phyloP scores from a whole-genome alignment of 2,797 vertebrate species.

The Sebastes oblongus region DNA sequence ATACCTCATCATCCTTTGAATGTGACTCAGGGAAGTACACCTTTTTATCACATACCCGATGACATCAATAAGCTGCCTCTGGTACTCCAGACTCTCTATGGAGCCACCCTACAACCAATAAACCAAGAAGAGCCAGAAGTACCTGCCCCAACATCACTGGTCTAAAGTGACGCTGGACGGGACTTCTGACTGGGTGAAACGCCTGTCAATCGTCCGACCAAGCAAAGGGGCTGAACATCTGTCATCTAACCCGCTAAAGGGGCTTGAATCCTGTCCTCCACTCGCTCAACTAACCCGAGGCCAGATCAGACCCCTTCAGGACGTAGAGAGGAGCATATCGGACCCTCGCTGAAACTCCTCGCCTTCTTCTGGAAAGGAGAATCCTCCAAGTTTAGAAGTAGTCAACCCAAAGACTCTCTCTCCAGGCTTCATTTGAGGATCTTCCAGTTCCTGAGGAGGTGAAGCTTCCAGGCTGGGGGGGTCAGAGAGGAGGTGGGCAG shows the following conservation, averaged over 20 bases:
- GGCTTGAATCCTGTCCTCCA: background rate
- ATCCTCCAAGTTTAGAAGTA: slow-evolving; percentile 33
- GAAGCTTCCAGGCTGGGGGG: slow-evolving; percentile 68
- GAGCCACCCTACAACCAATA: slow-evolving; percentile 21
- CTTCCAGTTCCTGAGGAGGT: slow-evolving; percentile 86
- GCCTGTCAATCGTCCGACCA: slow-evolving; percentile 9
- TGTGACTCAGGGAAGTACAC: background rate
- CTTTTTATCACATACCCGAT: background rate
- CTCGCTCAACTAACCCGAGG: slow-evolving; percentile 10
- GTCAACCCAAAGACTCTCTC: background rate
- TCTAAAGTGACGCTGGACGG: slow-evolving; percentile 8
- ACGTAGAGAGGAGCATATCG: background rate
- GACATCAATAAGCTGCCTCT: slow-evolving; percentile 33
- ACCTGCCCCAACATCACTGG: background rate
- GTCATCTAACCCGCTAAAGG: background rate
- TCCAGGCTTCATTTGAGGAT: slow-evolving; percentile 78
- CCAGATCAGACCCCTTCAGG: slow-evolving; percentile 5
- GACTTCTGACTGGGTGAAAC: slow-evolving; percentile 8
- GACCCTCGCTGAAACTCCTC: background rate
- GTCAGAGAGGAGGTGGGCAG: slow-evolving; percentile 44
- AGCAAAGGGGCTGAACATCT: background rate
- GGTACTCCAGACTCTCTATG: background rate
- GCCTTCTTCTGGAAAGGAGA: background rate
- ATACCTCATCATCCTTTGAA: background rate
- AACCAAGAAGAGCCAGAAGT: slow-evolving; percentile 21